Base-by-base conservation (phyloP, 2,888 invertebrate species). In the Polietes domitor region DNA sequence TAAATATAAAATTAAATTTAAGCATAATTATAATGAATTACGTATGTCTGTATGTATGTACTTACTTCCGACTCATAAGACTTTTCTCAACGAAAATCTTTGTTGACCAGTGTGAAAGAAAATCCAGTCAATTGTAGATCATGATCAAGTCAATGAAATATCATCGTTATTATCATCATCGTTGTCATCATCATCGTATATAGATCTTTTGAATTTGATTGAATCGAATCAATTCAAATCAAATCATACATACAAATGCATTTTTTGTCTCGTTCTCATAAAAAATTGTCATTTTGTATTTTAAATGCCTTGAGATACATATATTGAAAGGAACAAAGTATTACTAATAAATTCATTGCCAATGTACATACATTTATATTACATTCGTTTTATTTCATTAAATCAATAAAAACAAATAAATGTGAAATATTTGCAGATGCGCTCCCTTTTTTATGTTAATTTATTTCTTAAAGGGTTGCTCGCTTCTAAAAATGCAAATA, bases 231-330 rank as follows among this genome's bases (percentile, higher is more conserved):
- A 10, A 41, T 10, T 41, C 41, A 41, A 47, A 12, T 47, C 47
- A 47, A 47, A n/a, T n/a, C 2, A 7, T 47, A 32, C 28, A 21
- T 61, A 47, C 63, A 72, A 80, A 81, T 26, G 43, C 72, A 73
- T 81, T 73, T 43, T 77, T 81, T 70, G 47, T 65, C n/a, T n/a
- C 53, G 24, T 47, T 73, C 12, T 77, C 24, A 55, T 32, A 58
- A 68, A 77, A 81, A 73, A 47, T 68, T 68, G 58, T 65, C 65
- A 65, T 77, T 81, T 76, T 63, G 28, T 73, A 32, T 47, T n/a
- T n/a, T n/a, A n/a, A n/a, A n/a, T n/a, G n/a, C n/a, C n/a, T n/a
- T n/a, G n/a, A 37, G 19, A 65, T 41, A 53, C 73, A 79, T 15
- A 41, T n/a, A n/a, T n/a, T n/a, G n/a, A 65, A 58, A 73, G 32